Conservation (phyloP, 2,113 vertebrate genomes). For the Catharus minimus region DNA sequence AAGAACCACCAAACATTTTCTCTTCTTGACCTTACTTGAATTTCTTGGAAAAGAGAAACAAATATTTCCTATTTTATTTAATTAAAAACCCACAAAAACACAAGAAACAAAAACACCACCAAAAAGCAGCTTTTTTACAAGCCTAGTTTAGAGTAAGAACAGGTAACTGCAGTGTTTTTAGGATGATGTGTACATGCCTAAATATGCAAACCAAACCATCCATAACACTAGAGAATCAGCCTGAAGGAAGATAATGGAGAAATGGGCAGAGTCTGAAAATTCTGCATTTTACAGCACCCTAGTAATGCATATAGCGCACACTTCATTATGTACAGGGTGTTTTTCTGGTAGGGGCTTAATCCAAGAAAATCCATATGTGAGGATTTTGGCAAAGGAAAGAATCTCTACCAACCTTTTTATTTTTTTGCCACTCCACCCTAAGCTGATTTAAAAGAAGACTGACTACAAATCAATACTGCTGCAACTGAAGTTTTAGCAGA, state of each 20-base stretch:
- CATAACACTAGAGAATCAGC: not conserved
- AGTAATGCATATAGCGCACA: not conserved
- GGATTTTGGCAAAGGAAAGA: not conserved
- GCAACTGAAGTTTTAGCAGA: not conserved
- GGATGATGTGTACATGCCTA: not conserved
- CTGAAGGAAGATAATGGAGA: not conserved
- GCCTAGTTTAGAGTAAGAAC: not conserved
- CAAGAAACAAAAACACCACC: not conserved
- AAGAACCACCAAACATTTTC: not conserved
- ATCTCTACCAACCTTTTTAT: not conserved
- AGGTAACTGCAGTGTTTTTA: not conserved
- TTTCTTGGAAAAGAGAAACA: not conserved
- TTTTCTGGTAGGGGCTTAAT: not conserved
- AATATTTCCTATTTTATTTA: not conserved
- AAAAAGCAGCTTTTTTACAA: not conserved
- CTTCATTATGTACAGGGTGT: not conserved
- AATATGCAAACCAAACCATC: not conserved
- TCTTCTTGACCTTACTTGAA: not conserved
- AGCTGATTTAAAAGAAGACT: not conserved
- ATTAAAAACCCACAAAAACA: not conserved
- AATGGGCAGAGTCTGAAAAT: not conserved
- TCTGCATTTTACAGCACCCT: not conserved
- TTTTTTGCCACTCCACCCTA: not conserved
- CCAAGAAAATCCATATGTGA: not conserved
- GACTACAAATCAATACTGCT: not conserved